Conservation (phyloP, 2,113 vertebrate genomes). For the Phocoena sinus region DNA sequence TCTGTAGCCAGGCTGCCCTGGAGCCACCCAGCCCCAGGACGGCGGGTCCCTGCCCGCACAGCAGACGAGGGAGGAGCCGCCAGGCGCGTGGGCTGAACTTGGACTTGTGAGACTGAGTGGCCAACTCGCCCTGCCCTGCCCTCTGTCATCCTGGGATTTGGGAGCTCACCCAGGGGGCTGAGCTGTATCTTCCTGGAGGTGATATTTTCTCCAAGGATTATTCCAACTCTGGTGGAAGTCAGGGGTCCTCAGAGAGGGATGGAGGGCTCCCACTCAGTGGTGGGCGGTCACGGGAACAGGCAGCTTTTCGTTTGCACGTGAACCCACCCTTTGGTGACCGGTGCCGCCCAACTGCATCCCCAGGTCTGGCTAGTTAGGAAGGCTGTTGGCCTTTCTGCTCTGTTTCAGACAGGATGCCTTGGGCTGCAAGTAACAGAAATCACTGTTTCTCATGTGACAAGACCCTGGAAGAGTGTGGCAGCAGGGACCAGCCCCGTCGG, state of each 20-base stretch:
- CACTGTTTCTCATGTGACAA: background rate
- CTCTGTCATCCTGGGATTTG: rapidly evolving
- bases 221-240: background rate
- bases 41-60: rapidly evolving
- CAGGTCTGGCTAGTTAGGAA: background rate
- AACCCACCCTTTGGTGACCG: background rate
- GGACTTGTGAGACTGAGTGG: too few species aligned
- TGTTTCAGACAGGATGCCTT: background rate
- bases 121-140: too few species aligned
- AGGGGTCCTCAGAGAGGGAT: background rate
- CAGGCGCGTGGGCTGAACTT: rapidly evolving
- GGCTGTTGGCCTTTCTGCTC: background rate
- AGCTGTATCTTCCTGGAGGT: background rate
- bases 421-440: background rate
- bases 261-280: rapidly evolving
- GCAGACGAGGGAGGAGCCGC: background rate
- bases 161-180: too few species aligned
- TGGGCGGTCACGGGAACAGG: rapidly evolving
- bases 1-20: rapidly evolving
- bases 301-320: background rate
- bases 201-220: background rate
- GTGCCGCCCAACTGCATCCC: background rate
- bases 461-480: background rate
- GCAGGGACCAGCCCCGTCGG: background rate
- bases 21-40: rapidly evolving